Conservation (phyloP, 2,888 invertebrate species). For the Lucinisca nassula region DNA sequence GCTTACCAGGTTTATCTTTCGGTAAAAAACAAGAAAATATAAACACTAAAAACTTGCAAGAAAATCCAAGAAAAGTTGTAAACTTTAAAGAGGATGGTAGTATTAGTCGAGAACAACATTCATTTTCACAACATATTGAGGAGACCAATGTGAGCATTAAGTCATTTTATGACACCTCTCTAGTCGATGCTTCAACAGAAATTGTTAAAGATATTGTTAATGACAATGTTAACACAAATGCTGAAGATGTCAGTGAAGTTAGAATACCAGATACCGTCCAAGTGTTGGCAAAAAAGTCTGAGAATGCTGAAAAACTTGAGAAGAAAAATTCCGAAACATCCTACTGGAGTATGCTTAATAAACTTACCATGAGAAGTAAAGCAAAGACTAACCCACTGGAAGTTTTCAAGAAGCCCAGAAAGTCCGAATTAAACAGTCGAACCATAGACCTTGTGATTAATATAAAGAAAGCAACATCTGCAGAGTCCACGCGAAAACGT, state of each 20-base stretch:
- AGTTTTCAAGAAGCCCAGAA: background rate
- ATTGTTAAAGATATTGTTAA: background rate
- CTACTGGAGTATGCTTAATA: background rate
- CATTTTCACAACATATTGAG: background rate
- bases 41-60: background rate
- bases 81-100: background rate
- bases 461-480: conserved; percentile 74
- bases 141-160: background rate
- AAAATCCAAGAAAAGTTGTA: background rate
- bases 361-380: background rate
- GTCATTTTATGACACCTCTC: background rate
- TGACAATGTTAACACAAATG: background rate
- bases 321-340: background rate
- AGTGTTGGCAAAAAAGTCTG: background rate
- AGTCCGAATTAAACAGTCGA: conserved; percentile 25
- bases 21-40: background rate
- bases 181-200: background rate
- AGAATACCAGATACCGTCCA: background rate
- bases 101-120: background rate
- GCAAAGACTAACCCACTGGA: background rate
- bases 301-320: background rate
- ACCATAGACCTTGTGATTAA: conserved; percentile 78
- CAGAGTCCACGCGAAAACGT: conserved; percentile 90
- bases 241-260: background rate
- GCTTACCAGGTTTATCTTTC: background rate